These are phyloP conservation scores for Drosophila nannoptera DNA, from an alignment of 1,140 invertebrate species.

Conservation along the genomic window DNA sequence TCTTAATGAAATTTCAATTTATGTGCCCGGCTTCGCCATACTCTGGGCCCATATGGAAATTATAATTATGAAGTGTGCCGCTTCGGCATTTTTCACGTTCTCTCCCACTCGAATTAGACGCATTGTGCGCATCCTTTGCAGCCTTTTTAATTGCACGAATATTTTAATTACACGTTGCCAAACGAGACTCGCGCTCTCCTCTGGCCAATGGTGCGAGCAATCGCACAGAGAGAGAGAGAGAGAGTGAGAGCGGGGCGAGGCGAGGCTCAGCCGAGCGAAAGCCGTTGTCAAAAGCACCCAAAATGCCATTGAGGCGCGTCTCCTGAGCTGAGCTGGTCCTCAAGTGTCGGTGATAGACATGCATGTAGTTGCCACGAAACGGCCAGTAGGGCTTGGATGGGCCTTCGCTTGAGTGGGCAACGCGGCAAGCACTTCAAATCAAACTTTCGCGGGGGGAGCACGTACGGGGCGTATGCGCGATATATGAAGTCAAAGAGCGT, in stretches of 20 bases:
- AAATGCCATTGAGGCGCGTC: too few relatives aligned
- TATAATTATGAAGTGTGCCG: constrained; percentile 50
- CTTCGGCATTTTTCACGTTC: constrained; percentile 18
- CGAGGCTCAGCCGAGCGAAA: constrained; percentile 3
- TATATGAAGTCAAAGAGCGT: not conserved
- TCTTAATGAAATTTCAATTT: constrained; percentile 77
- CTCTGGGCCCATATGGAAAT: constrained; percentile 53
- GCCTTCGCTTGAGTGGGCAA: too few relatives aligned
- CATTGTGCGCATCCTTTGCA: constrained; percentile 27
- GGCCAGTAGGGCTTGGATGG: too few relatives aligned
- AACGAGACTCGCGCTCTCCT: constrained; percentile 8
- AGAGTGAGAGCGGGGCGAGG: too few relatives aligned
- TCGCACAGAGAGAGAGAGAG: constrained; percentile 6
- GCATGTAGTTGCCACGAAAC: too few relatives aligned
- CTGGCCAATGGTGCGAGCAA: constrained; percentile 27
- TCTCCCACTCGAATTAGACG: constrained; percentile 26
- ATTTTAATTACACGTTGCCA: constrained; percentile 70
- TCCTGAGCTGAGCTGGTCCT: too few relatives aligned
- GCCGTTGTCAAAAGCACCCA: constrained; percentile 21
- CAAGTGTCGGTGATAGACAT: too few relatives aligned
- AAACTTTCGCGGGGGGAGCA: not conserved
- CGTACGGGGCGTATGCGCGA: not conserved
- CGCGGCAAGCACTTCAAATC: not conserved
- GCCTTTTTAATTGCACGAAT: constrained; percentile 71
- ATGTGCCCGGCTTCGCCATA: constrained; percentile 41